Evolutionary conservation across 2,888 invertebrate species (phyloP).

Genomic region (Eubasilissa splendida): DNA sequence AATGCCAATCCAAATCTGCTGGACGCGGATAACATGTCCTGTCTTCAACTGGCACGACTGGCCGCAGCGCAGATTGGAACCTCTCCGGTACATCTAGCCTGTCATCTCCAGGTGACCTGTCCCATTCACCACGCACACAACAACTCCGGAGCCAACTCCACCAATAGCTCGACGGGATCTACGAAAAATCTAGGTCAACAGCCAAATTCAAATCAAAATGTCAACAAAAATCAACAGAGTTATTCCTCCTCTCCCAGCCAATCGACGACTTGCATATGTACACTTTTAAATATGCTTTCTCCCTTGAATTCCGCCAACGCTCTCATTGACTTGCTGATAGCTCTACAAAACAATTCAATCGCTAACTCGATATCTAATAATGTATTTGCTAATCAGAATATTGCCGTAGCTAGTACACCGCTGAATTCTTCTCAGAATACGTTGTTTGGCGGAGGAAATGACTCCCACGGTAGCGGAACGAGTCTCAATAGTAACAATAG

Average conservation of each 20-base stretch:
- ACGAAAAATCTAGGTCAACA: constrained; percentile 61
- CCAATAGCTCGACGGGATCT: constrained; percentile 64
- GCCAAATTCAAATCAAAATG: background rate
- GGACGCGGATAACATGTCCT: constrained; percentile 76
- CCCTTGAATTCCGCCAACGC: constrained; percentile 70
- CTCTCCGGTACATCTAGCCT: constrained; percentile 63
- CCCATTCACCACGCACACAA: constrained; percentile 64
- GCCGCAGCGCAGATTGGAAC: constrained; percentile 71
- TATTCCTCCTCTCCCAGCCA: constrained; percentile 43
- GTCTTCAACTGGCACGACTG: constrained; percentile 71
- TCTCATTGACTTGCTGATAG: constrained; percentile 68
- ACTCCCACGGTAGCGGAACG: constrained; percentile 60
- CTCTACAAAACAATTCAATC: constrained; percentile 70
- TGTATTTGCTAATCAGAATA: constrained; percentile 57
- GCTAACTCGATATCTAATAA: constrained; percentile 62
- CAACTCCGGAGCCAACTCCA: constrained; percentile 62
- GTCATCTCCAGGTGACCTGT: constrained; percentile 68
- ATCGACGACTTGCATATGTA: constrained; percentile 67
- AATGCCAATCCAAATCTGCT: constrained; percentile 93
- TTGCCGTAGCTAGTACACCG: constrained; percentile 35
- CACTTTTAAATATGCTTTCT: constrained; percentile 68
- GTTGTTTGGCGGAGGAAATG: constrained; percentile 47
- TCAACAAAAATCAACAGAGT: constrained; percentile 55
- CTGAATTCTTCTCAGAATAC: constrained; percentile 51
- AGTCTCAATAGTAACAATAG: constrained; percentile 60